Conservation (phyloP, 2,888 invertebrate species). For the Tridacna crocea region DNA sequence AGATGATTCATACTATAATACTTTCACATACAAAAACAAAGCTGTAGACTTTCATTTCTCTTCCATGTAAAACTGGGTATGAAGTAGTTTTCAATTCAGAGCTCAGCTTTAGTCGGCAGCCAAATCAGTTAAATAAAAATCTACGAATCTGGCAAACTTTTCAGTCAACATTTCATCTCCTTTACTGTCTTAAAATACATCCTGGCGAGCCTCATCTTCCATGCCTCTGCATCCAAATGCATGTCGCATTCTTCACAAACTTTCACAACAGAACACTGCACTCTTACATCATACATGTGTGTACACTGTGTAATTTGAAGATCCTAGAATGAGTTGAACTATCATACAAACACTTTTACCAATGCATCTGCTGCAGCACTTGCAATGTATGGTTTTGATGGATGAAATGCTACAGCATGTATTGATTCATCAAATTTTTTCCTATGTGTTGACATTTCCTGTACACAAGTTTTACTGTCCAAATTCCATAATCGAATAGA, state of each 20-base stretch:
- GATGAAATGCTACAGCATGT: conserved; percentile 99
- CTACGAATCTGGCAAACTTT: no score
- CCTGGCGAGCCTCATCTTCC: no score
- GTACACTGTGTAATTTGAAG: conserved; percentile 56
- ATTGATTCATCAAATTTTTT: conserved; percentile 99
- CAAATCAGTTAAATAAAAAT: no score
- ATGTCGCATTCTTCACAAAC: neutral
- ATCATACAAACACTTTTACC: conserved; percentile 95
- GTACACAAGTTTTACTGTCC: conserved; percentile 98
- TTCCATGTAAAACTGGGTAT: no score
- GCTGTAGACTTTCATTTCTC: no score
- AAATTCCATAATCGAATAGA: conserved; percentile 87
- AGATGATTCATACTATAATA: no score
- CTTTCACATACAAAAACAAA: no score
- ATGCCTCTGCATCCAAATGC: no score
- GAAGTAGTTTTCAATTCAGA: neutral
- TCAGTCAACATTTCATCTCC: no score
- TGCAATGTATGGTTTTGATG: conserved; percentile 98
- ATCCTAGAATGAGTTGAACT: conserved; percentile 57
- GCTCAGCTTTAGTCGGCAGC: no score
- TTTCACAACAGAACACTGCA: neutral
- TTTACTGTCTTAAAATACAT: no score
- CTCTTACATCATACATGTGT: conserved; percentile 15
- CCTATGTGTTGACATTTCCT: conserved; percentile 99
- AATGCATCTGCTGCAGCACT: conserved; percentile 99